Conservation (phyloP, 2,888 invertebrate species). For the Apomyelois bistriatella region DNA sequence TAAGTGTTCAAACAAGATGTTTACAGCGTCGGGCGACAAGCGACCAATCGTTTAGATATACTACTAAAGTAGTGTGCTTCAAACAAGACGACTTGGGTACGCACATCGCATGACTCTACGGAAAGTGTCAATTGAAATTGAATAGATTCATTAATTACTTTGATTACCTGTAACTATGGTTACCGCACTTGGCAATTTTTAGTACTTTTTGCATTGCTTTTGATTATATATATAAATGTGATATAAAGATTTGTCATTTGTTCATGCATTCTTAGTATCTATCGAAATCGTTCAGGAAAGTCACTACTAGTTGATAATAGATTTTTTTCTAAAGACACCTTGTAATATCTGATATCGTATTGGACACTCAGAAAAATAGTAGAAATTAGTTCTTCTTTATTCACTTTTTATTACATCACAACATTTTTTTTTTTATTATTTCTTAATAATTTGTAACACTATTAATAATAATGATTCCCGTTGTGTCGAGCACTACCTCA, state of each 20-base stretch:
- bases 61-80: conserved; percentile 23
- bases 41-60: conserved; percentile 18
- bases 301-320: too few species aligned
- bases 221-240: neutral
- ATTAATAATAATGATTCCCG: too few species aligned
- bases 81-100: conserved; percentile 3
- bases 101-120: conserved; percentile 8
- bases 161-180: neutral
- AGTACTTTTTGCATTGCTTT: neutral
- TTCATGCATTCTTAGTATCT: too few species aligned
- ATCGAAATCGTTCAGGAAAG: too few species aligned
- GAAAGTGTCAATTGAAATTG: conserved; percentile 18
- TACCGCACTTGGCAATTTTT: neutral
- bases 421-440: too few species aligned
- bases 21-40: conserved; percentile 13
- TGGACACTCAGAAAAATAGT: too few species aligned
- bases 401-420: too few species aligned
- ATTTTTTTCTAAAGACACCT: too few species aligned
- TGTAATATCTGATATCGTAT: too few species aligned
- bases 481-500: too few species aligned
- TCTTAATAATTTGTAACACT: too few species aligned
- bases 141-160: conserved; percentile 17
- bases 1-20: conserved; percentile 5
- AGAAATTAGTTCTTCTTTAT: too few species aligned
- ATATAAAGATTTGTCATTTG: neutral